Evolutionary conservation across 2,888 invertebrate genomes (phyloP).

Genomic region (Scaptomyza flava): DNA sequence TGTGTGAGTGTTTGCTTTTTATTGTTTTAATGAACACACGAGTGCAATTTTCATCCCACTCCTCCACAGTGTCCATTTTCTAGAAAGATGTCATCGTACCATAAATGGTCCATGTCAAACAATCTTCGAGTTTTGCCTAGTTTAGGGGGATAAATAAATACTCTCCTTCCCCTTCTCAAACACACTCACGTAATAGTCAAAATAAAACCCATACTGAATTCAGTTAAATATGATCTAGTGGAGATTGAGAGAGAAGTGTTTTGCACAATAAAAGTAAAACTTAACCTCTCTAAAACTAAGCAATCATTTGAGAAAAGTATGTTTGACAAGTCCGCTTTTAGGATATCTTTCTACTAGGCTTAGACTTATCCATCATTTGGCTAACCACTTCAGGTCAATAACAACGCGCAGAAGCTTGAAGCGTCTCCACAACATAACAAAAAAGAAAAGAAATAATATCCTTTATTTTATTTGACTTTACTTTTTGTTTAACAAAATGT

Average conservation of each 20-base stretch:
- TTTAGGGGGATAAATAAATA: background rate
- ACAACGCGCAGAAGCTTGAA: too few relatives aligned
- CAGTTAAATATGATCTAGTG: too few relatives aligned
- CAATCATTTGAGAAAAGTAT: too few relatives aligned
- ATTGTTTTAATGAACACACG: constrained; percentile 77
- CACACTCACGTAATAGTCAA: background rate
- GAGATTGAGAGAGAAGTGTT: background rate
- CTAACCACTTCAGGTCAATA: too few relatives aligned
- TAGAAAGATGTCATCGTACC: constrained; percentile 5
- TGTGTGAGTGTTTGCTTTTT: constrained; percentile 60
- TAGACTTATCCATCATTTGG: too few relatives aligned
- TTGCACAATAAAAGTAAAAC: too few relatives aligned
- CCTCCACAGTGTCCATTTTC: background rate
- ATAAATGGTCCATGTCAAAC: constrained; percentile 6
- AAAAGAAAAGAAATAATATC: too few relatives aligned
- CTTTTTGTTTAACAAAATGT: background rate
- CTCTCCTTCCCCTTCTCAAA: background rate
- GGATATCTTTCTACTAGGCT: too few relatives aligned
- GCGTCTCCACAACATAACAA: too few relatives aligned
- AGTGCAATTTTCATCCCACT: constrained; percentile 57
- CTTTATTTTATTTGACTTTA: too few relatives aligned
- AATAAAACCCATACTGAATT: background rate
- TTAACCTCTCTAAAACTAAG: too few relatives aligned
- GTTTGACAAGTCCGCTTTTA: too few relatives aligned
- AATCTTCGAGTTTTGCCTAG: background rate